Base-by-base conservation (phyloP, 2,113 vertebrate species). In the Camarhynchus parvulus region DNA sequence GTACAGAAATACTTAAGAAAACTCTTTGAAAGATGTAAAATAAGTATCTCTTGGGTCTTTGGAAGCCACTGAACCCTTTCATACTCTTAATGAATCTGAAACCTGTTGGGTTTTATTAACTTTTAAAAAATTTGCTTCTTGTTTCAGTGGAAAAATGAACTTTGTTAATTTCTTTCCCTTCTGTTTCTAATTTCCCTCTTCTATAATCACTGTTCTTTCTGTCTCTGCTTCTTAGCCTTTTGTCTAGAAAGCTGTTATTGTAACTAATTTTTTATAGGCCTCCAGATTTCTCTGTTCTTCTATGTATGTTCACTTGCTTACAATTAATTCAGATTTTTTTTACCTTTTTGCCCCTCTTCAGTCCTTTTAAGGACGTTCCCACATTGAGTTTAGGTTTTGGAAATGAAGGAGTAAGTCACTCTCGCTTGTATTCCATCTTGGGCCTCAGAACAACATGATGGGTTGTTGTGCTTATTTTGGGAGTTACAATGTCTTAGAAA, bases 321-420 rank as follows among this genome's bases (percentile, higher is more conserved):
- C 18, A 80, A 52, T 58, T 49, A 49, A 63, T 41, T 89, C 19
- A 44, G 10, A 16, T 11, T 22, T 46, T 46, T 41, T 27, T 44
- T 19, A 13, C 0, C 1, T 11, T 17, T 8, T 3, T 2, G 4
- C 5, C 4, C 11, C 5, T 6, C 35, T 47, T 14, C 17, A 25
- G 3, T 63, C 13, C 39, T 20, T 49, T 76, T 56, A 44, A 75
- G 35, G 9, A 47, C 2, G 5, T 83, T 61, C 39, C 46, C 5
- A 50, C 13, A 19, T 77, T 75, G 90, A 18, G 25, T 86, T 83
- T 76, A 72, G 27, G 4, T 66, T 91, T 83, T 83, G 22, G 44
- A n/a, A 79, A 62, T 44, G 41, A 78, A 72, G 9, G 13, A 83
- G 9, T 79, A 53, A 58, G 46, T 30, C 25, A 47, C 15, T 7